These are phyloP conservation scores for Amphipyra berbera DNA, from an alignment of 2,888 invertebrate genomes.

Conservation along the genomic window DNA sequence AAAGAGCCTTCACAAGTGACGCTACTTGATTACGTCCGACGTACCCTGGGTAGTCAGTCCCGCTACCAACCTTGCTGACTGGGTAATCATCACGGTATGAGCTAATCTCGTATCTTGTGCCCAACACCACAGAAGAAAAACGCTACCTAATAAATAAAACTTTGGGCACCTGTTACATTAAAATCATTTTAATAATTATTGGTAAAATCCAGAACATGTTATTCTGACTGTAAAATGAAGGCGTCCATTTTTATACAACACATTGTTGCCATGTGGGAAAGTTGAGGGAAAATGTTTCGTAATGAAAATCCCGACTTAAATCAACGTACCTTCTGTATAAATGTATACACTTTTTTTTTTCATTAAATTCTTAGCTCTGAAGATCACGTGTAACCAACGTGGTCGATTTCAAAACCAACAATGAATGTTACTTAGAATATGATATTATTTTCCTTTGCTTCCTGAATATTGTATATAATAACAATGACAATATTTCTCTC, in stretches of 20 bases:
- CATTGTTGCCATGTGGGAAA: constrained; percentile 29
- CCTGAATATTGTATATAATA: constrained; percentile 20
- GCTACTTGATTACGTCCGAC: too few species aligned
- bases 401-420: constrained; percentile 7
- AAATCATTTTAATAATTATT: not conserved
- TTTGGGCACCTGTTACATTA: too few species aligned
- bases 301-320: constrained; percentile 29
- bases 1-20: not conserved
- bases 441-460: constrained; percentile 7
- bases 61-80: too few species aligned
- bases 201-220: not conserved
- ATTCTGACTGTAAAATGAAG: constrained; percentile 13
- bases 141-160: too few species aligned
- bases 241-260: constrained; percentile 4
- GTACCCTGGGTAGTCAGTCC: too few species aligned
- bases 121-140: too few species aligned
- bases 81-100: too few species aligned
- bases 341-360: constrained; percentile 11
- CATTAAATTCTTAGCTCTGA: not conserved
- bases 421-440: not conserved
- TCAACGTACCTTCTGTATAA: constrained; percentile 11
- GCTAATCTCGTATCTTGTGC: too few species aligned
- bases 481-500: constrained; percentile 23
- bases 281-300: constrained; percentile 16
- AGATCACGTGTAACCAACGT: not conserved